Conservation (phyloP, 2,888 invertebrate genomes). For the Thalpophila matura region DNA sequence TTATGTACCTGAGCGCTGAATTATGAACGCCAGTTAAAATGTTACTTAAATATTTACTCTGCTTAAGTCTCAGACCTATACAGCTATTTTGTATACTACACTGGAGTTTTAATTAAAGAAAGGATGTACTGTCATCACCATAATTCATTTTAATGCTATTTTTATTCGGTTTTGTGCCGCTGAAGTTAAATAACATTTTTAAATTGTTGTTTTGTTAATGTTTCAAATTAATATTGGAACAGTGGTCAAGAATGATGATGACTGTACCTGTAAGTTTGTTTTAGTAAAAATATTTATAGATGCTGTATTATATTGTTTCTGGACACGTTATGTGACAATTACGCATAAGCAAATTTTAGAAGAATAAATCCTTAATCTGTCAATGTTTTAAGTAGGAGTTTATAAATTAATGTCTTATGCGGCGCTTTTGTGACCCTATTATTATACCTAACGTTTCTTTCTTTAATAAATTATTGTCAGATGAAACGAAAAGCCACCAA, state of each 20-base stretch:
- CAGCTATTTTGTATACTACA: slow-evolving; percentile 16
- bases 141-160: too few species aligned
- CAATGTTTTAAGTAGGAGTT: too few species aligned
- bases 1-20: slow-evolving; percentile 58
- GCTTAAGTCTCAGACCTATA: slow-evolving; percentile 15
- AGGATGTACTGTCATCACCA: too few species aligned
- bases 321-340: too few species aligned
- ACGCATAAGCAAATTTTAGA: too few species aligned
- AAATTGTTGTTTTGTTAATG: too few species aligned
- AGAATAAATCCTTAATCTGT: too few species aligned
- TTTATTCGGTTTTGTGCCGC: too few species aligned
- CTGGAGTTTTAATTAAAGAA: slow-evolving; percentile 20
- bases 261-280: slow-evolving; percentile 10
- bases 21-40: slow-evolving; percentile 61
- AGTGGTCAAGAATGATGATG: too few species aligned
- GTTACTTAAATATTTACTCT: slow-evolving; percentile 63
- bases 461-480: slow-evolving; percentile 10
- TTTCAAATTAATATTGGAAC: too few species aligned
- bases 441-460: slow-evolving; percentile 1
- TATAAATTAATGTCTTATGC: too few species aligned
- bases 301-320: neutral
- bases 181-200: too few species aligned
- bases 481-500: slow-evolving; percentile 17
- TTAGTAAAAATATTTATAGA: neutral
- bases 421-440: neutral